phyloP scores from a whole-genome alignment of 2,888 invertebrate genomes.

The Deroplatys truncata region DNA sequence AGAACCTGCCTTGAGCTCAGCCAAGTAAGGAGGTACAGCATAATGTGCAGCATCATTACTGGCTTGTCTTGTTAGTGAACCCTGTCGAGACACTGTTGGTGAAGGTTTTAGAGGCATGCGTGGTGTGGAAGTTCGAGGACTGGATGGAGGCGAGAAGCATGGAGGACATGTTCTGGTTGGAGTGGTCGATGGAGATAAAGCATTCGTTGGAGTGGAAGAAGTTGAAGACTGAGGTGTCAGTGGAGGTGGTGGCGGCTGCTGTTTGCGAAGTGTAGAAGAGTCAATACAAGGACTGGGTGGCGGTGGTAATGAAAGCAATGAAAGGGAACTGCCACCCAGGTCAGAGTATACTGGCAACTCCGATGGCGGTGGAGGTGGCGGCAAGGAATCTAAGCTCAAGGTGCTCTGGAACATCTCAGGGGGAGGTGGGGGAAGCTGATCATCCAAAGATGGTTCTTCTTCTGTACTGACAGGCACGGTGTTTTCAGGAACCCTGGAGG shows the following conservation, averaged over 20 bases:
- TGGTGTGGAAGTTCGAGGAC: constrained; percentile 35
- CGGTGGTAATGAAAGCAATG: constrained; percentile 67
- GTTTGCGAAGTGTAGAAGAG: constrained; percentile 26
- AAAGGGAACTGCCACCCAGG: constrained; percentile 66
- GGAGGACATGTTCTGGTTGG: constrained; percentile 40
- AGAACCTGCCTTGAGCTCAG: constrained; percentile 52
- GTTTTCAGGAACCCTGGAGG: constrained; percentile 8
- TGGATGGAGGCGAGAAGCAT: constrained; percentile 40
- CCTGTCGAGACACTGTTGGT: constrained; percentile 30
- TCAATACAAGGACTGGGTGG: constrained; percentile 51
- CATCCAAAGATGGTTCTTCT: constrained; percentile 10
- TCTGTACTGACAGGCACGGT: not conserved
- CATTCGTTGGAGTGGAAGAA: constrained; percentile 38
- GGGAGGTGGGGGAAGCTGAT: constrained; percentile 63
- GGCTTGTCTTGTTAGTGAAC: constrained; percentile 38
- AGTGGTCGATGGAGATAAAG: constrained; percentile 41
- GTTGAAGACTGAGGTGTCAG: constrained; percentile 15
- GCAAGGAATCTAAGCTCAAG: constrained; percentile 73
- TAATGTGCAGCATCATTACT: constrained; percentile 35
- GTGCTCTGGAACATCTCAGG: constrained; percentile 72
- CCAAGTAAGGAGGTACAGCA: constrained; percentile 49
- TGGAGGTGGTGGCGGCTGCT: constrained; percentile 21
- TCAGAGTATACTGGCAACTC: constrained; percentile 53
- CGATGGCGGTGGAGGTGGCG: constrained; percentile 68
- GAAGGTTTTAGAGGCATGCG: constrained; percentile 31